Conservation (phyloP, 53 echinoderm and acorn worm species). For the Apostichopus leukothele region DNA sequence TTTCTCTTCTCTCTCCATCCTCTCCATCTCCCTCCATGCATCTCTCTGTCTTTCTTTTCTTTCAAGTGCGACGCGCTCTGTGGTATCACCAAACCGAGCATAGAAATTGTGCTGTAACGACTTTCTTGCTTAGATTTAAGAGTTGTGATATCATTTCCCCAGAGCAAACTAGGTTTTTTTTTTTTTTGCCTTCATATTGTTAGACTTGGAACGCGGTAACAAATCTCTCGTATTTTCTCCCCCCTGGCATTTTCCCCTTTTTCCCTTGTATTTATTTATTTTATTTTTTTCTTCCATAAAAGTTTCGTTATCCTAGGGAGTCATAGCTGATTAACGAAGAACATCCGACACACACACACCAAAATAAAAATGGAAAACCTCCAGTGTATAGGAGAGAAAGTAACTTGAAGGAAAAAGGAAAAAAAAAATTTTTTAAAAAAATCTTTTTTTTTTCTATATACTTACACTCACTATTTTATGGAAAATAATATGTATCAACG, state of each 20-base stretch:
- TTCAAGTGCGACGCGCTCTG: neutral
- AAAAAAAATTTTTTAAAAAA: neutral
- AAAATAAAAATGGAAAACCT: slow-evolving; percentile 4
- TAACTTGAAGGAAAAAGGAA: neutral
- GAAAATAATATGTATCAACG: neutral
- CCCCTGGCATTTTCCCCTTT: slow-evolving; percentile 24
- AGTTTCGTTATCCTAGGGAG: slow-evolving; percentile 9
- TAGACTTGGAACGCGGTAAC: slow-evolving; percentile 24
- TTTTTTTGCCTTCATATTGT: neutral
- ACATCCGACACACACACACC: neutral
- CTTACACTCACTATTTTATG: neutral
- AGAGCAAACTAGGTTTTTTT: slow-evolving; percentile 4
- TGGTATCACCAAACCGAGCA: neutral
- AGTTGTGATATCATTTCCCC: slow-evolving; percentile 42
- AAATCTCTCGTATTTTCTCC: slow-evolving; percentile 40
- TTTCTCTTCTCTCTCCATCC: too few species aligned
- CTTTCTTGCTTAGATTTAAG: slow-evolving; percentile 34
- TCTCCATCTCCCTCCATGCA: too few species aligned
- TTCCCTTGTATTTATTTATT: neutral
- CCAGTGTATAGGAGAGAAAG: slow-evolving; percentile 14
- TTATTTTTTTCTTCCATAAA: slow-evolving; percentile 1
- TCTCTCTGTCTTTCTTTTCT: neutral
- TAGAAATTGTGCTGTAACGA: slow-evolving; percentile 33
- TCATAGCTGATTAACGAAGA: slow-evolving; percentile 36
- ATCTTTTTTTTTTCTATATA: too few species aligned